Conservation (phyloP, 2,888 invertebrate genomes). For the Pterostichus madidus region DNA sequence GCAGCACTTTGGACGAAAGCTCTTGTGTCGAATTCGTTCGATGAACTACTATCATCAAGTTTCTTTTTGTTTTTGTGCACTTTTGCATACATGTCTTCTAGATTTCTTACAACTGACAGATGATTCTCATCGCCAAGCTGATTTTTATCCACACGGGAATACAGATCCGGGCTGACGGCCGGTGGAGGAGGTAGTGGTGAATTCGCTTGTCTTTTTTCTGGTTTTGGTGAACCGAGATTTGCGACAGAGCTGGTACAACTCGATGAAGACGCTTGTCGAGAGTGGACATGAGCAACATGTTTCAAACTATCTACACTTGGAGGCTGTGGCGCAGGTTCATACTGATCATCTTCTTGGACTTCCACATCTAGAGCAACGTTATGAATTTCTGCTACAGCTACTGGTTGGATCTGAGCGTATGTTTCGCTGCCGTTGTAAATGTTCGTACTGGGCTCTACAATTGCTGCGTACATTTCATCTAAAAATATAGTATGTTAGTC, state of each 20-base stretch:
- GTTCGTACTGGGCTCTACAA: slow-evolving; percentile 86
- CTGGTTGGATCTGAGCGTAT: slow-evolving; percentile 89
- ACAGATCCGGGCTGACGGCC: slow-evolving; percentile 74
- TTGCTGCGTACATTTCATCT: slow-evolving; percentile 96
- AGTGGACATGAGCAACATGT: slow-evolving; percentile 81
- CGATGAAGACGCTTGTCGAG: slow-evolving; percentile 86
- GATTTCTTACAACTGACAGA: slow-evolving; percentile 78
- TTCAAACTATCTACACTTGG: slow-evolving; percentile 83
- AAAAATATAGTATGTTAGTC: slow-evolving; percentile 33
- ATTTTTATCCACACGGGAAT: slow-evolving; percentile 74
- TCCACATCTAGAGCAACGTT: slow-evolving; percentile 70
- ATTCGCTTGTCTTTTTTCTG: slow-evolving; percentile 93
- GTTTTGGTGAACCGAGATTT: slow-evolving; percentile 91
- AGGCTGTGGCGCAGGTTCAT: slow-evolving; percentile 78
- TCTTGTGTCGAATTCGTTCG: slow-evolving; percentile 45
- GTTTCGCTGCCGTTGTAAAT: slow-evolving; percentile 91
- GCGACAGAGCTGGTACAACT: slow-evolving; percentile 85
- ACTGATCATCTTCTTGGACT: slow-evolving; percentile 71
- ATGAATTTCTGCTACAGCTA: slow-evolving; percentile 74
- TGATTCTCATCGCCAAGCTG: slow-evolving; percentile 60
- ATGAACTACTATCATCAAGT: slow-evolving; percentile 73
- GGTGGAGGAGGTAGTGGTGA: slow-evolving; percentile 93
- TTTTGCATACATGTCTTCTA: slow-evolving; percentile 96
- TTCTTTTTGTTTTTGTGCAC: slow-evolving; percentile 86
- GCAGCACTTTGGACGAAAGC: slow-evolving; percentile 66